Base-by-base conservation (phyloP, 2,797 vertebrate genomes). In the Denticeps clupeoides region DNA sequence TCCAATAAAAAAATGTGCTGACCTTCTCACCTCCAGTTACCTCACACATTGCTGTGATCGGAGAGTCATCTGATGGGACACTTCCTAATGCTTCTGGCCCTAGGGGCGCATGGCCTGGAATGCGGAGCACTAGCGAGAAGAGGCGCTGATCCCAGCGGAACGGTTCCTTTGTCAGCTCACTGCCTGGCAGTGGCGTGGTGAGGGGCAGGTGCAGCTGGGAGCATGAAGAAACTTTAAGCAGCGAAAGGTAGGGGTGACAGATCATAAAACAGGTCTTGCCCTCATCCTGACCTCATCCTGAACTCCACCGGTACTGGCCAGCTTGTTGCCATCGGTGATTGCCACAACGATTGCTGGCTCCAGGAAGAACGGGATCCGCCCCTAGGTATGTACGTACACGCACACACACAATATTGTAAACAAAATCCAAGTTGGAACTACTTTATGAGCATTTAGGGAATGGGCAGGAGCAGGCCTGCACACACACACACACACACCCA, bases 81-180 rank as follows among this genome's bases (percentile, higher is more conserved):
- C 93, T 94, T 53, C 95, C 93, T n/a, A 98, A n/a, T n/a, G 83
- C 65, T 93, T 93, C 75, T 99, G 93, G 2, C 85, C 88, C 60
- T 98, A 95, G 1, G 82, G 82, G 16, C 85, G 87, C 68, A 16
- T 89, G 87, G 70, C 93, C 95, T 5, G 93, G 91, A 70, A 97
- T 82, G 60, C 95, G 85, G 63, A 99, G 82, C 18, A 95, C 95
- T 73, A 99, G 68, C 16, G 95, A 92, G 62, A 99, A 99, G 53
- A 99, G 84, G 53, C 95, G 87, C 70, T 99, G 93, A 85, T 99
- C 95, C 95, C 95, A 99, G 41, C 93, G 91, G 66, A 99, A 99
- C 4, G 93, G 93, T 76, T 99, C 95, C 86, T 97, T 98, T 74
- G 93, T 99, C 64, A 99, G 79, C 66, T 99, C 95, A 59, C 95